phyloP scores from a whole-genome alignment of 37 sponge, comb jelly and placozoan species.

The Corticium candelabrum region DNA sequence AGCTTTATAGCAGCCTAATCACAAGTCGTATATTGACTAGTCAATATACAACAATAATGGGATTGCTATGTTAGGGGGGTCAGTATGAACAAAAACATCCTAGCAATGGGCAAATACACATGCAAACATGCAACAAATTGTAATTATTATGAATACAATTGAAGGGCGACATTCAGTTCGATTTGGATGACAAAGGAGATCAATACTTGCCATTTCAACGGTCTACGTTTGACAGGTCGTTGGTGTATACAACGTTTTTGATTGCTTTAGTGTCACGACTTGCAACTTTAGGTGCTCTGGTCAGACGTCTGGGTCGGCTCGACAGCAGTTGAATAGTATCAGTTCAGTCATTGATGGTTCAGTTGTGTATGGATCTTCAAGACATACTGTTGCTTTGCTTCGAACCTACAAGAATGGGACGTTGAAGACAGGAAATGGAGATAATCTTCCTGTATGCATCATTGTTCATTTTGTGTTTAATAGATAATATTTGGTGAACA shows the following conservation, averaged over 20 bases:
- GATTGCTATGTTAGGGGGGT: too few species aligned
- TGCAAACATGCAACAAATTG: too few species aligned
- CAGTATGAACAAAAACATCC: too few species aligned
- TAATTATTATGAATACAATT: too few species aligned
- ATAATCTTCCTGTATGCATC: background rate
- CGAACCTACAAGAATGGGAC: background rate
- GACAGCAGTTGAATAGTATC: background rate
- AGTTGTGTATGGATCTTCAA: constrained; percentile 1
- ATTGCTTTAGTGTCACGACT: too few species aligned
- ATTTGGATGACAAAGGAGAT: background rate
- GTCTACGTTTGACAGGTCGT: background rate
- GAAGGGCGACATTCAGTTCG: background rate
- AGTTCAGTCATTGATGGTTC: background rate
- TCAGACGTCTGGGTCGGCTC: background rate
- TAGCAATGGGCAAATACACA: too few species aligned
- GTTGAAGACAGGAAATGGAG: background rate
- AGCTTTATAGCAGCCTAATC: too few species aligned
- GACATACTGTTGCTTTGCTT: background rate
- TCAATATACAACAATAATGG: too few species aligned
- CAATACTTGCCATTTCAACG: background rate
- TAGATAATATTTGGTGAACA: background rate
- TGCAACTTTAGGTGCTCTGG: background rate
- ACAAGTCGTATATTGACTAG: too few species aligned
- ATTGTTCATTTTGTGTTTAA: too few species aligned
- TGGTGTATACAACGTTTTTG: too few species aligned